Evolutionary conservation across 2,797 vertebrate species (phyloP), one percentile per base, ranked within the genome.

Genomic region (Manis crassicaudata): DNA sequence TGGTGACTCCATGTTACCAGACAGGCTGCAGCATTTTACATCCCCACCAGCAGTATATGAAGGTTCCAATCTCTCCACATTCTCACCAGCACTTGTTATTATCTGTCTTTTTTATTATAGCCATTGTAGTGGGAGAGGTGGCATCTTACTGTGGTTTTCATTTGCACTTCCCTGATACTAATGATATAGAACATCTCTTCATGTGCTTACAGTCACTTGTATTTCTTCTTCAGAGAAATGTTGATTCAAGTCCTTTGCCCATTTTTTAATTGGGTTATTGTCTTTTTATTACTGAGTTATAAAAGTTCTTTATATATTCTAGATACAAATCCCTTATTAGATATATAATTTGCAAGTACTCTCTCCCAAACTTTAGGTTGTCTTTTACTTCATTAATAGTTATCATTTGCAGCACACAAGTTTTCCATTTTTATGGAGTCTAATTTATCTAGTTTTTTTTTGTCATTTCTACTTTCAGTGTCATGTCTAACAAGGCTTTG

Each of bases 161-260:
- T 73, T 75, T 91, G 35, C 77, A 88, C 75, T 67, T 62, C 65
- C 37, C 25, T 94, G 27, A 62, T 63, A 50, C n/a, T 90, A 91
- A 91, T n/a, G 29, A 88, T 68, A 23, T 63, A 68, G 21, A 89
- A 27, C 40, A 62, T 75, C 8, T 81, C 60, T 63, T 58, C 40
- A 40, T n/a, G 52, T 20, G 5, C 11, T 90, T 70, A 52, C 43
- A 29, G 21, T 16, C 27, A 82, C 65, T 72, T 67, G 10, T 21
- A 63, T 46, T 29, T 46, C 62, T 54, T 56, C 50, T 84, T 58
- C 67, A 54, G 16, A 60, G 56, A 63, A 46, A 29, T 52, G 46
- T 46, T 35, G 73, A 52, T 67, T 88, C 35, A 65, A 87, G 35
- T 46, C 18, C 16, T 75, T 50, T 83, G 5, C 23, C 84, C 29